Percentiles rank a stretch among this genome's conserved stretches.
Conservation (phyloP, 2,113 vertebrate genomes). For the Mola mola region DNA sequence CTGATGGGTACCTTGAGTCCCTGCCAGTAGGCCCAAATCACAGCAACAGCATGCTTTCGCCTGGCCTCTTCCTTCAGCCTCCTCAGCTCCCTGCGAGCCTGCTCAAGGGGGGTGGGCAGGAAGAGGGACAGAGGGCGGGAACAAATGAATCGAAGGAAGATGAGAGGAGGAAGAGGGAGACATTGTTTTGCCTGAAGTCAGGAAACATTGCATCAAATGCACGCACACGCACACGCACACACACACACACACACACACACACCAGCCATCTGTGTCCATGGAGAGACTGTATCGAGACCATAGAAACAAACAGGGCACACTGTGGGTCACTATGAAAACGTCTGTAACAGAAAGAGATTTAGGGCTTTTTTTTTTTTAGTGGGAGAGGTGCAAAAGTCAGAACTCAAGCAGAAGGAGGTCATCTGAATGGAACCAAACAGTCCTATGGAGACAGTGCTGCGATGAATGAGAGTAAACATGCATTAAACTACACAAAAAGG, state of each 20-base stretch:
- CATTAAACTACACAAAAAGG: not conserved
- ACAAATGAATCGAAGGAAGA: slow-evolving; percentile 64
- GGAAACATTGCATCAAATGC: slow-evolving; percentile 16
- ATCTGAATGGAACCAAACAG: slow-evolving; percentile 21
- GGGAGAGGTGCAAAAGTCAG: slow-evolving; percentile 24
- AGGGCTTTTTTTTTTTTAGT: slow-evolving; percentile 11
- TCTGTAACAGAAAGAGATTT: slow-evolving; percentile 45
- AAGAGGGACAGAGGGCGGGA: slow-evolving; percentile 45
- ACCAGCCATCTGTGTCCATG: slow-evolving; percentile 26
- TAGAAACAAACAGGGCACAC: slow-evolving; percentile 16
- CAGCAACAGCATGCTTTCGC: slow-evolving; percentile 97
- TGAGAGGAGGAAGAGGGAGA: slow-evolving; percentile 54
- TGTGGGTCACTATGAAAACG: slow-evolving; percentile 4
- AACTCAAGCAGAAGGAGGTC: slow-evolving; percentile 19
- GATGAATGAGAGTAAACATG: slow-evolving; percentile 42
- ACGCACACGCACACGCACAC: not conserved
- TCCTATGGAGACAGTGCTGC: slow-evolving; percentile 26
- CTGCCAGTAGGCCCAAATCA: slow-evolving; percentile 99
- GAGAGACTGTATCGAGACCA: slow-evolving; percentile 25
- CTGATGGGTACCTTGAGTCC: slow-evolving; percentile 92
- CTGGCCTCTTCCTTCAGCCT: slow-evolving; percentile 97
- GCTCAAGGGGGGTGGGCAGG: slow-evolving; percentile 60
- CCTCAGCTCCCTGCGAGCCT: slow-evolving; percentile 98
- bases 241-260: no score
- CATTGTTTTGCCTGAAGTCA: slow-evolving; percentile 43